Base-by-base conservation (phyloP, 2,797 vertebrate genomes). In the Orientallactaga sibirica region DNA sequence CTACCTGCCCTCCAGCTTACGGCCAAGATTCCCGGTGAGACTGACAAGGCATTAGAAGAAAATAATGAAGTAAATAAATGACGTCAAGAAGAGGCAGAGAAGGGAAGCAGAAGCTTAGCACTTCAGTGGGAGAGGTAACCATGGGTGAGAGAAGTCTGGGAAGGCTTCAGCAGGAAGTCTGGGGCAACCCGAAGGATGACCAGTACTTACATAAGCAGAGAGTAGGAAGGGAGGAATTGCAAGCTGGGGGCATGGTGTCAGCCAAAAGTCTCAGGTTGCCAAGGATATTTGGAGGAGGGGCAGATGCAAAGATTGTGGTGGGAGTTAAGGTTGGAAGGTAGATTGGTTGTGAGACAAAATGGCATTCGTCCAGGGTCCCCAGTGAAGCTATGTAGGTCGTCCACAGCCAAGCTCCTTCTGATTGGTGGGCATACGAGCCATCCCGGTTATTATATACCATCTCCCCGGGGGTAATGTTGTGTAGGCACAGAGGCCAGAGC, bases 401-500 rank as follows among this genome's bases (percentile, higher is more conserved):
- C 84, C 66, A 52, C 22, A 48, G 85, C 48, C 24, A 61, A 66
- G 37, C 33, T 62, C 19, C 8, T 61, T 88, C 37, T 68, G 85
- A 96, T 89, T 73, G 92, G 88, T 71, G 4, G 1, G 55, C 86
- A 29, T 27, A 6, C 18, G 80, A 95, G 52, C 88, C 86, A 78
- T 33, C 24, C 75, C 61, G 62, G 8, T 90, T 92, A 94, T 75
- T 96, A 94, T 76, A 88, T 81, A 91, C 79, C 81, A 92, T 93
- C 71, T 90, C 94, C 94, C 88, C 27, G 29, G 5, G 91, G 95
- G 86, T 43, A 61, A 93, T 75, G 61, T 61, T 88, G 88, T 86
- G 79, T 91, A 87, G 88, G 71, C 93, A 91, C 70, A 33, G 92
- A 96, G 64, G 79, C 90, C 90, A 96, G 76, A 91, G 86, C 83